Percentiles rank a stretch among this genome's conserved stretches.
phyloP scores from a whole-genome alignment of 1,140 invertebrate genomes.

The Samia ricini region DNA sequence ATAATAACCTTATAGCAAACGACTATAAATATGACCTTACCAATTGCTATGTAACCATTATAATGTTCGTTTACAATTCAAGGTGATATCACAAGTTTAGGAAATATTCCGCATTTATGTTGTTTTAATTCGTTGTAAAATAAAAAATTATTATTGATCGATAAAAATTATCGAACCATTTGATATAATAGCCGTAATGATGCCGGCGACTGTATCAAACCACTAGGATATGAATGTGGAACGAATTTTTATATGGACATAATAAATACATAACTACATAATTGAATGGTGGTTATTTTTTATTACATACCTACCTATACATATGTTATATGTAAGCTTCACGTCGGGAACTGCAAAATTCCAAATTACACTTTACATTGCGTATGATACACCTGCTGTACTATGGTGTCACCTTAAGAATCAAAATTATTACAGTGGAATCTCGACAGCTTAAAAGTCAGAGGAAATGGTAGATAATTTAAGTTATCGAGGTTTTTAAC shows the following conservation, averaged over 20 bases:
- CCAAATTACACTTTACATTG: too few relatives aligned
- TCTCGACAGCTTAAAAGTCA: too few relatives aligned
- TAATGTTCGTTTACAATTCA: constrained; percentile 34
- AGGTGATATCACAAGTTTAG: constrained; percentile 42
- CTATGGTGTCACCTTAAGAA: too few relatives aligned
- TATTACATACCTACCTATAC: constrained; percentile 4
- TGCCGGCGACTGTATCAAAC: constrained; percentile 12
- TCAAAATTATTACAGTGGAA: too few relatives aligned
- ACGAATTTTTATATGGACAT: constrained; percentile 32
- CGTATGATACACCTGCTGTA: too few relatives aligned
- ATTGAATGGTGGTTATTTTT: constrained; percentile 62
- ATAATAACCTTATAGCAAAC: constrained; percentile 9
- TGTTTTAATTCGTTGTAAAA: constrained; percentile 14
- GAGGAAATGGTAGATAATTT: too few relatives aligned
- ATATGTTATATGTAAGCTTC: too few relatives aligned
- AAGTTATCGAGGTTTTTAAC: too few relatives aligned
- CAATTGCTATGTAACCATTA: constrained; percentile 15
- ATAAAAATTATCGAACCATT: constrained; percentile 36
- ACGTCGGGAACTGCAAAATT: too few relatives aligned
- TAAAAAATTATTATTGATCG: constrained; percentile 25
- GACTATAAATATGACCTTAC: constrained; percentile 11
- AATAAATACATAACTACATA: constrained; percentile 18
- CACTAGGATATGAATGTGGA: constrained; percentile 30
- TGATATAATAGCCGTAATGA: constrained; percentile 26
- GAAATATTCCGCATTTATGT: constrained; percentile 35